These are phyloP conservation scores for Drosophila sp. DNA, from an alignment of 1,140 invertebrate species.

Conservation along the genomic window DNA sequence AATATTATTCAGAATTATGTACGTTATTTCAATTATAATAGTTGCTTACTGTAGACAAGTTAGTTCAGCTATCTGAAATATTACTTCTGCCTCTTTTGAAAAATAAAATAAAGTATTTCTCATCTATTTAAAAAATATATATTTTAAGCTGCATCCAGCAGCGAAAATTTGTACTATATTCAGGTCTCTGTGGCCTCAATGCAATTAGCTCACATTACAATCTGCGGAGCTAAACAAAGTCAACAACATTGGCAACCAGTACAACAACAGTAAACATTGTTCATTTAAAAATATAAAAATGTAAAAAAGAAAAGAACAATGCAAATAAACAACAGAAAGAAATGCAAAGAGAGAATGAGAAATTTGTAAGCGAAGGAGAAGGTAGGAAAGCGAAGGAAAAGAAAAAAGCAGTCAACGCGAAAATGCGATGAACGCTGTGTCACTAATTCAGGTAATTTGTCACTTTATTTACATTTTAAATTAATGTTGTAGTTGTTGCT, in stretches of 20 bases:
- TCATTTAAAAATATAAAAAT: conserved; percentile 55
- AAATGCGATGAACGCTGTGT: conserved; percentile 68
- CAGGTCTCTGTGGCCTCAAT: background rate
- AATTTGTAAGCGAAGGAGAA: background rate
- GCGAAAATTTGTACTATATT: background rate
- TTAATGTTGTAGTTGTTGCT: conserved; percentile 60
- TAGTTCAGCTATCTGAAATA: no score
- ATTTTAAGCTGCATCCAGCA: background rate
- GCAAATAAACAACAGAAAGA: conserved; percentile 22
- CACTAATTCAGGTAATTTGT: conserved; percentile 82
- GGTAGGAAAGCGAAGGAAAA: no score
- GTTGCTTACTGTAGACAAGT: no score
- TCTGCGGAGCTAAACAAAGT: conserved; percentile 48
- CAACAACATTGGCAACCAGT: conserved; percentile 34
- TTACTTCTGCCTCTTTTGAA: no score
- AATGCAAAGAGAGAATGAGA: conserved; percentile 6
- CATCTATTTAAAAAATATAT: no score
- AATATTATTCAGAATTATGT: background rate
- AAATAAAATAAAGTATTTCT: no score
- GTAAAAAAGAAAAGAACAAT: conserved; percentile 25
- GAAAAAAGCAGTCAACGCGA: conserved; percentile 20
- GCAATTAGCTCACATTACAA: conserved; percentile 41
- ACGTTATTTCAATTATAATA: no score
- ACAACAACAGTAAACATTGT: conserved; percentile 42
- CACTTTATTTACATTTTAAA: conserved; percentile 82